Evolutionary conservation across 2,113 vertebrate genomes (phyloP).

Genomic region (Ptilonorhynchus violaceus): DNA sequence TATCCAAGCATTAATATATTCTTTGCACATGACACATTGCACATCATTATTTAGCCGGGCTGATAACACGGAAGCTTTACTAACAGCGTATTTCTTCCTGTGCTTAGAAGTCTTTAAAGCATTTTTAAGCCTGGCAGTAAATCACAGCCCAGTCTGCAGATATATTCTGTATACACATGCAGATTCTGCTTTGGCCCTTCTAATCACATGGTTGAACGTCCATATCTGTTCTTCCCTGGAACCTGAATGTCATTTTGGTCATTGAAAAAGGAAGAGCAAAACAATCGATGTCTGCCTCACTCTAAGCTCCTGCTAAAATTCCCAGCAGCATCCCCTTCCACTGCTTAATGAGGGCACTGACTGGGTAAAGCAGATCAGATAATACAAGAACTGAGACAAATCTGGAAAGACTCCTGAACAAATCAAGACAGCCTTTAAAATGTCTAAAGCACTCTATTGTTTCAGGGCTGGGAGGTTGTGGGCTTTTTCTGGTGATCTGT

Average conservation of each 20-base stretch:
- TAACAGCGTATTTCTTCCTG: constrained; percentile 68
- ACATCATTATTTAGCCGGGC: constrained; percentile 75
- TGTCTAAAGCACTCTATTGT: background rate
- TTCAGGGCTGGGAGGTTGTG: background rate
- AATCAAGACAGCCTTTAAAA: background rate
- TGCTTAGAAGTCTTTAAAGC: constrained; percentile 62
- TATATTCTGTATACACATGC: constrained; percentile 31
- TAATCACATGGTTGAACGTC: constrained; percentile 4
- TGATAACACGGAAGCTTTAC: constrained; percentile 75
- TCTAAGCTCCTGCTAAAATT: background rate
- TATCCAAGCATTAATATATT: constrained; percentile 75
- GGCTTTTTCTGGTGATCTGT: background rate
- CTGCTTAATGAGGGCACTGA: background rate
- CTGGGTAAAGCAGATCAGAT: background rate
- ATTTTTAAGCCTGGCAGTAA: constrained; percentile 41
- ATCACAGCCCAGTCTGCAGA: constrained; percentile 61
- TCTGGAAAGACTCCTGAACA: background rate
- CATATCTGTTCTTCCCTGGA: constrained; percentile 55
- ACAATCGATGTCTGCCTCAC: background rate
- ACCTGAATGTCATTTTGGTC: background rate
- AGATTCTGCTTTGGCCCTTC: constrained; percentile 26
- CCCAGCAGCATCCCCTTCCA: background rate
- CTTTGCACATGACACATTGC: constrained; percentile 71
- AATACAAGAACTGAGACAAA: background rate
- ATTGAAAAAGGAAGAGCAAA: background rate